phyloP scores from a whole-genome alignment of 2,888 invertebrate species.

The Phania funesta region DNA sequence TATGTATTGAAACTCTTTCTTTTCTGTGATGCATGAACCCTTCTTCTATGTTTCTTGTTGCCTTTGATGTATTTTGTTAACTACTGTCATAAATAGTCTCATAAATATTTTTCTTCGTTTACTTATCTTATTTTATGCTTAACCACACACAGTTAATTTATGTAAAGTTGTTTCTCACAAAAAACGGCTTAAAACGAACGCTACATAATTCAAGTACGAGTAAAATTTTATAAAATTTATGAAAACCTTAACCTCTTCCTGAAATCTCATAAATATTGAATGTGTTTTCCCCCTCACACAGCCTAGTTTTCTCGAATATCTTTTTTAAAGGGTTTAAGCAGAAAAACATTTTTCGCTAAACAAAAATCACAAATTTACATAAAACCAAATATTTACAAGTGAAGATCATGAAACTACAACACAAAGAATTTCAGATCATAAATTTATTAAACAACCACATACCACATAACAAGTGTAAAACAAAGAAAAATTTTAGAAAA shows the following conservation, averaged over 20 bases:
- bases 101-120: too few species aligned
- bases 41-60: too few species aligned
- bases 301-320: not conserved
- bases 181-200: not conserved
- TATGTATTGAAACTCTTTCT: too few species aligned
- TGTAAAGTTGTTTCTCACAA: not conserved
- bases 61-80: too few species aligned
- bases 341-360: not conserved
- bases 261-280: constrained; percentile 38
- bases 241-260: constrained; percentile 67
- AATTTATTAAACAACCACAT: constrained; percentile 45
- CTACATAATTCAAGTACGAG: constrained; percentile 43
- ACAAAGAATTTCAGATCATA: constrained; percentile 51
- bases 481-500: constrained; percentile 38
- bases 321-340: not conserved
- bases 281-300: constrained; percentile 2
- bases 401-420: constrained; percentile 34
- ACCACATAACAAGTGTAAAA: constrained; percentile 38
- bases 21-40: too few species aligned
- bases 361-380: constrained; percentile 39
- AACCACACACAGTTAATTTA: constrained; percentile 24
- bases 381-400: constrained; percentile 50
- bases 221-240: constrained; percentile 41
- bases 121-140: not conserved
- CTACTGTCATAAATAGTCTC: too few species aligned